These are phyloP conservation scores for Pedetes capensis DNA, from an alignment of 2,113 vertebrate species.

Conservation along the genomic window DNA sequence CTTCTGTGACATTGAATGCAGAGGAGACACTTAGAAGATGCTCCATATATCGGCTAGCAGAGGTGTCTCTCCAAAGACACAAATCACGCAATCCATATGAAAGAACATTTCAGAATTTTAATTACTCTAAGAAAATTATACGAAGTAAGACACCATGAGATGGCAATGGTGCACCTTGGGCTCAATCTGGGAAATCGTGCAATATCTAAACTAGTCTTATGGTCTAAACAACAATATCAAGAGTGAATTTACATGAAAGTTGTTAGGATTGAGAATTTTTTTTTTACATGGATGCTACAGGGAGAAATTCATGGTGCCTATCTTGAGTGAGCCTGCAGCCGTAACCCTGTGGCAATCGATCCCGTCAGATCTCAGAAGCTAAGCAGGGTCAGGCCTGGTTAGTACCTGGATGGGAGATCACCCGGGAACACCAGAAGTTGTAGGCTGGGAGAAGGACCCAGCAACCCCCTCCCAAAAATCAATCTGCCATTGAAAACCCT, in stretches of 20 bases:
- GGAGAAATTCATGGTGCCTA: not conserved
- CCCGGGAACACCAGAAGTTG: too few species aligned
- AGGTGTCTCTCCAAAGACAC: not conserved
- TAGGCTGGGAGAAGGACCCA: too few species aligned
- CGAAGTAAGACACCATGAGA: not conserved
- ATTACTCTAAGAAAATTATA: not conserved
- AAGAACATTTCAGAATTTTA: not conserved
- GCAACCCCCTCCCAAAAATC: too few species aligned
- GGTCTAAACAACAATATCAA: not conserved
- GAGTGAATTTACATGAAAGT: not conserved
- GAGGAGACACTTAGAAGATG: not conserved
- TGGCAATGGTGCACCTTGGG: not conserved
- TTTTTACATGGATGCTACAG: not conserved
- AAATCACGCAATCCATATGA: not conserved
- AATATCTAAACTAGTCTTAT: not conserved
- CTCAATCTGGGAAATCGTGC: not conserved
- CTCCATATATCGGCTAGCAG: not conserved
- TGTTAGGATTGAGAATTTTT: not conserved
- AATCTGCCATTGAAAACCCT: too few species aligned
- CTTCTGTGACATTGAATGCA: not conserved
- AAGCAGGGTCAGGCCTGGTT: too few species aligned
- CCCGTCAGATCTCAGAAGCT: too few species aligned
- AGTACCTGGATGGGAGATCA: too few species aligned
- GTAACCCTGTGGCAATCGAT: too few species aligned
- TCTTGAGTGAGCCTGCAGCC: too few species aligned